These are phyloP conservation scores for Pseudomyrmex flavicornis DNA, from an alignment of 1,140 invertebrate species.

Conservation along the genomic window DNA sequence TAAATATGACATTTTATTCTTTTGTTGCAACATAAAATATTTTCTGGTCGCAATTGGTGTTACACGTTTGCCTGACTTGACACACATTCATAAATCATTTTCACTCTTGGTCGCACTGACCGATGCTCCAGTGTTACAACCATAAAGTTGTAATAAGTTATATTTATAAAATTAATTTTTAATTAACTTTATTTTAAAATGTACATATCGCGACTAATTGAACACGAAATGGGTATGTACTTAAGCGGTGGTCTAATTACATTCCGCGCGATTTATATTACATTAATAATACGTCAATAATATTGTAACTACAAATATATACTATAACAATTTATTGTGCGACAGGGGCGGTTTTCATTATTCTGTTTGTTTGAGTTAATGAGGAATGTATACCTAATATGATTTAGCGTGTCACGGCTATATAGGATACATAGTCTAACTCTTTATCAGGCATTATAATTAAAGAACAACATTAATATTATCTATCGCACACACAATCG, in stretches of 20 bases:
- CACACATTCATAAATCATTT: constrained; percentile 33
- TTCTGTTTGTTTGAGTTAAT: constrained; percentile 21
- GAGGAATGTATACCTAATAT: not conserved
- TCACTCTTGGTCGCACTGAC: not conserved
- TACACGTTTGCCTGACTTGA: constrained; percentile 11
- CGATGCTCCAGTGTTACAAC: not conserved
- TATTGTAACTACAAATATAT: too few relatives aligned
- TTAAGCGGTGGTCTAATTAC: not conserved
- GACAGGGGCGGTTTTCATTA: constrained; percentile 15
- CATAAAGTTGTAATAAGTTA: not conserved
- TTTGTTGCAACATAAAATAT: constrained; percentile 32
- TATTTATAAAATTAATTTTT: not conserved
- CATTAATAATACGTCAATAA: not conserved
- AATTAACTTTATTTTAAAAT: not conserved
- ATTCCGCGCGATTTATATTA: not conserved
- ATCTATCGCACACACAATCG: not conserved
- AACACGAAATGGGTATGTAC: not conserved
- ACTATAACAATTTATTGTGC: constrained; percentile 11
- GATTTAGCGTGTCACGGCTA: not conserved
- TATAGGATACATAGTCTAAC: constrained; percentile 4
- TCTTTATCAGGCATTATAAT: constrained; percentile 30
- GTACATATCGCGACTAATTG: not conserved
- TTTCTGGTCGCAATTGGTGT: constrained; percentile 39
- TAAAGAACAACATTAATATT: constrained; percentile 22
- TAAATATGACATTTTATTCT: constrained; percentile 35